A percentile compares a stretch with the other conserved stretches of the same genome.
phyloP scores from a whole-genome alignment of 2,888 invertebrate genomes.

The Aleiodes testaceus region DNA sequence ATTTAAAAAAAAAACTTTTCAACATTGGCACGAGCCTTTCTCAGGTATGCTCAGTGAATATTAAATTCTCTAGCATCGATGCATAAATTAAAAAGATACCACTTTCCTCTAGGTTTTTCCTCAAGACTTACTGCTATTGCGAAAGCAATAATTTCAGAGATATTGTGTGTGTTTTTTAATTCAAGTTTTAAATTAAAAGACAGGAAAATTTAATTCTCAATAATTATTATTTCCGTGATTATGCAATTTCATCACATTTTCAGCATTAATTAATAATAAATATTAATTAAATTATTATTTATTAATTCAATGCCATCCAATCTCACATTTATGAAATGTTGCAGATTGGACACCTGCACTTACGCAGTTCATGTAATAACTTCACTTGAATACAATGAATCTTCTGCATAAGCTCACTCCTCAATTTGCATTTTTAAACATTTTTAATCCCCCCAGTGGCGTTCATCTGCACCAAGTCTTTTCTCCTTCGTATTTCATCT shows the following conservation, averaged over 20 bases:
- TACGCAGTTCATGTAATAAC: slow-evolving; percentile 24
- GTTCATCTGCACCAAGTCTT: slow-evolving; percentile 12
- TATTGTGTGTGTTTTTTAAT: neutral
- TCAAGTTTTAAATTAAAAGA: slow-evolving; percentile 8
- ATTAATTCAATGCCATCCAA: slow-evolving; percentile 37
- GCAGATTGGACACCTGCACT: slow-evolving; percentile 6
- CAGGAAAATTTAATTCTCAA: too few relatives aligned
- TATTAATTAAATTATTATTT: slow-evolving; percentile 24
- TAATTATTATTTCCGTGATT: too few relatives aligned
- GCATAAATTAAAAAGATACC: slow-evolving; percentile 68
- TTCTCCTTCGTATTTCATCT: neutral
- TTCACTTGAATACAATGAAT: slow-evolving; percentile 41
- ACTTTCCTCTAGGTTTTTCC: slow-evolving; percentile 5
- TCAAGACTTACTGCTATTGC: slow-evolving; percentile 12
- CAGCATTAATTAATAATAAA: neutral
- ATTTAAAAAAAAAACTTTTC: slow-evolving; percentile 48
- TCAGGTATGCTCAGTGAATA: slow-evolving; percentile 67
- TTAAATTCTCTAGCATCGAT: slow-evolving; percentile 67
- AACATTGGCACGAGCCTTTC: slow-evolving; percentile 53
- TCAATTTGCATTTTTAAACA: slow-evolving; percentile 51
- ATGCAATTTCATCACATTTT: too few relatives aligned
- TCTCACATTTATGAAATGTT: slow-evolving; percentile 2
- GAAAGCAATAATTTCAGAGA: slow-evolving; percentile 8
- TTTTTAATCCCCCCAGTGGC: slow-evolving; percentile 45
- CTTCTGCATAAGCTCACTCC: slow-evolving; percentile 27